These are phyloP conservation scores for Zoanthus sansibaricus DNA, from an alignment of 92 coral and sea anemone species.

Conservation along the genomic window DNA sequence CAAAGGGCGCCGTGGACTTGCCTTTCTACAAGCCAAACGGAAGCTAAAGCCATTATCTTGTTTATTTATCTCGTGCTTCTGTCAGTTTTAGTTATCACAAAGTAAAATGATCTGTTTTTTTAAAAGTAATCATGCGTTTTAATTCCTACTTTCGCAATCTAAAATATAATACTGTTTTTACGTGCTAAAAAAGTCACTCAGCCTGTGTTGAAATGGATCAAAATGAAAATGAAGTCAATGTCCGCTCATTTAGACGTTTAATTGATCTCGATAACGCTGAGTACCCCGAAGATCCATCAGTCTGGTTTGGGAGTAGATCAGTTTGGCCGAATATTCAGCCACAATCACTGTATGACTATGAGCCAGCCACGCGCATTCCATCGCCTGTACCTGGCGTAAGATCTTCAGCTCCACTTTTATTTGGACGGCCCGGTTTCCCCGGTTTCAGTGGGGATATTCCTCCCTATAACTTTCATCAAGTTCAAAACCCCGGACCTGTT, in stretches of 20 bases:
- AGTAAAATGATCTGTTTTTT: background rate
- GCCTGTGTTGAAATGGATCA: constrained; percentile 7
- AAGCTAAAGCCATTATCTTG: constrained; percentile 1
- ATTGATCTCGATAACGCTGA: constrained; percentile 24
- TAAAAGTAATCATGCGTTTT: background rate
- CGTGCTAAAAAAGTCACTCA: background rate
- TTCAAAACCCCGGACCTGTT: constrained; percentile 22
- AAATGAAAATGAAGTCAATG: constrained; percentile 3
- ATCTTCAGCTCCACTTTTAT: constrained; percentile 18
- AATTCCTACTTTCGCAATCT: constrained; percentile 1
- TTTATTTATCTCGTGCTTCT: background rate
- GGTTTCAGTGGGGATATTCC: constrained; percentile 11
- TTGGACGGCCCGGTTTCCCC: constrained; percentile 18
- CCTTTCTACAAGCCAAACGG: background rate
- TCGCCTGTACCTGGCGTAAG: constrained; percentile 32
- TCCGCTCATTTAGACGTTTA: constrained; percentile 15
- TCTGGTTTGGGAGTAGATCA: constrained; percentile 13
- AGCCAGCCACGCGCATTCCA: constrained; percentile 7
- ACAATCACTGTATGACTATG: constrained; percentile 8
- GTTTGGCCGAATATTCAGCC: constrained; percentile 7
- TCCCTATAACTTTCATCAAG: constrained; percentile 22
- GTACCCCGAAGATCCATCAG: constrained; percentile 4
- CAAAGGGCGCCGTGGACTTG: background rate
- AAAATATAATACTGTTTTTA: constrained; percentile 12
- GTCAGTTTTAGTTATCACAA: background rate